Base-by-base conservation (phyloP, 2,888 invertebrate species). In the Athrips mouffetella region DNA sequence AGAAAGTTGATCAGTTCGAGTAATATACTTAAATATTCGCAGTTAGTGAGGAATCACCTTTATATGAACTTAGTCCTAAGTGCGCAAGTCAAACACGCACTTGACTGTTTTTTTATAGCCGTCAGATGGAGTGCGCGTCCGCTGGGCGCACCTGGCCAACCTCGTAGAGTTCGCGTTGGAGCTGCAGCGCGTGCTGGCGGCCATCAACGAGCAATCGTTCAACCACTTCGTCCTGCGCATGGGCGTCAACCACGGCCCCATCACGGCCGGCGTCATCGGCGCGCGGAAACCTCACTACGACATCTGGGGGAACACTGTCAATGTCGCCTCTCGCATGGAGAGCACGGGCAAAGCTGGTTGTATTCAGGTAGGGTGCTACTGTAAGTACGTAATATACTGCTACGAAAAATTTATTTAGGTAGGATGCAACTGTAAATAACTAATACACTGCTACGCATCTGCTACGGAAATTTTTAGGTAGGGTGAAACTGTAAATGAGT, bases 301-400 rank as follows among this genome's bases (percentile, higher is more conserved):
- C 75, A 98, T 98, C 64, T 97, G 97, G 97, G 98, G 98, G 1
- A 98, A 98, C 74, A 97, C 98, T 0, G 98, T 98, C 11, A 99
- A 99, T 73, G 98, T 99, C 1, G 98, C 98, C 4, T 97, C 97
- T 0, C 90, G 98, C 50, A 99, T 99, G 98, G 98, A 99, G 76
- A 97, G 97, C 70, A 98, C 98, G 0, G 98, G 98, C 53, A 97
- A 97, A 87, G 96, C 96, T 47, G 97, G 97, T 3, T 95, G 94
- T 60, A 95, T 97, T 66, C 97, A 98, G 93, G 97, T 97, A n/a
- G n/a, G n/a, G n/a, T n/a, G n/a, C n/a, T n/a, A n/a, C n/a, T n/a
- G n/a, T n/a, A n/a, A n/a, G n/a, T n/a, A n/a, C n/a, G n/a, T n/a
- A n/a, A n/a, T n/a, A n/a, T n/a, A n/a, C n/a, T n/a, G n/a, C n/a